Base-by-base conservation (phyloP, 2,797 vertebrate species). In the Mormyrops attenuatus region DNA sequence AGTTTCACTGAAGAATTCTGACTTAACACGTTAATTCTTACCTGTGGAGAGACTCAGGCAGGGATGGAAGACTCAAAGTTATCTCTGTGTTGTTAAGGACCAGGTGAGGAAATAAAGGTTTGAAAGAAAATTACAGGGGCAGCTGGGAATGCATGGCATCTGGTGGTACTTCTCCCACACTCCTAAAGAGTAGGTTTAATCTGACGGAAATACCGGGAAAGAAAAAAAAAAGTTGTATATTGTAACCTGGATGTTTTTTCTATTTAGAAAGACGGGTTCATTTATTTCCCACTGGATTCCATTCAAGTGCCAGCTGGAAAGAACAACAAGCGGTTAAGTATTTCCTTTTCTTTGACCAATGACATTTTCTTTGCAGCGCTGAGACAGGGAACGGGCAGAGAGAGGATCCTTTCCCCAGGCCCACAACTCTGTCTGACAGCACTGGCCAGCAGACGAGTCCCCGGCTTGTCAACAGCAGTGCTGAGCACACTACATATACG, bases 341-440 rank as follows among this genome's bases (percentile, higher is more conserved):
- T 93, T 94, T 94, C 93, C 89, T 92, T 91, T 77, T 90, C 91
- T 92, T 91, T 94, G 93, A 94, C 94, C 93, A 90, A 55, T 94
- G 93, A 94, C 93, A 93, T 84, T 55, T 55, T 91, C 90, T 91
- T 89, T 57, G 60, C 57, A 87, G 66, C 90, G 92, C 90, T 89
- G 50, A 60, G 53, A 88, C 88, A 90, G 89, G 90, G 89, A 73
- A 88, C 38, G 88, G 90, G 85, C 85, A 52, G 60, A 38, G 49
- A 89, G 89, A 77, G 85, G 90, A 91, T 92, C 52, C 91, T 88
- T 66, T 88, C 90, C 88, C 91, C 90, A 57, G 90, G 90, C 89
- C 88, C 87, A 80, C 91, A 92, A 90, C 90, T 89, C 90, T 53
- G 89, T 84, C 92, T 94, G 94, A 95, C 95, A 95, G 93, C 92